Evolutionary conservation across 2,113 vertebrate genomes (phyloP).

Genomic region (Nanorana parkeri): DNA sequence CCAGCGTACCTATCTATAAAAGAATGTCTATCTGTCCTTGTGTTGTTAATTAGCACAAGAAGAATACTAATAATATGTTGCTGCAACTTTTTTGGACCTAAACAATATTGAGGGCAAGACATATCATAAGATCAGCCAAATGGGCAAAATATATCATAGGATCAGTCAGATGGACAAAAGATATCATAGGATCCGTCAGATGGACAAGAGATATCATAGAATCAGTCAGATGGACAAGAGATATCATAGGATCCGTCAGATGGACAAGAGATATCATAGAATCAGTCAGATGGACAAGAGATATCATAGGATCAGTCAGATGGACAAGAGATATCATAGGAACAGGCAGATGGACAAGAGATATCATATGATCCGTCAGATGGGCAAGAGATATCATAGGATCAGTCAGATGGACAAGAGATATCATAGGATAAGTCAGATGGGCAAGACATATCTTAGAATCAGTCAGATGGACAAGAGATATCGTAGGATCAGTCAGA

Average conservation of each 20-base stretch:
- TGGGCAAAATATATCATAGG: background rate
- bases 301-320: constrained; percentile 15
- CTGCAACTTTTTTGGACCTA: too few relatives aligned
- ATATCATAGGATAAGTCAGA: constrained; percentile 10
- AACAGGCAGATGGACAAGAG: background rate
- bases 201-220: background rate
- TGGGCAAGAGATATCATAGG: background rate
- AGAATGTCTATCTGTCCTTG: too few relatives aligned
- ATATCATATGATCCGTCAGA: constrained; percentile 17
- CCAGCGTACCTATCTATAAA: too few relatives aligned
- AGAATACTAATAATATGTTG: too few relatives aligned
- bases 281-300: constrained; percentile 5
- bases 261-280: background rate
- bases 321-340: background rate
- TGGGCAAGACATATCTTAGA: background rate
- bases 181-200: constrained; percentile 17
- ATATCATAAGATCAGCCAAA: background rate
- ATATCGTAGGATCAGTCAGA: constrained; percentile 15
- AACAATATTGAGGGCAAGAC: background rate
- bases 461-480: constrained; percentile 5
- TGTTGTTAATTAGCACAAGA: too few relatives aligned
- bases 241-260: constrained; percentile 17
- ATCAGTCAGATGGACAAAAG: constrained; percentile 5
- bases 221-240: constrained; percentile 5
- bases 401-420: constrained; percentile 5